Base-by-base conservation (phyloP, 1,140 invertebrate genomes). In the Zaprionus davidi region DNA sequence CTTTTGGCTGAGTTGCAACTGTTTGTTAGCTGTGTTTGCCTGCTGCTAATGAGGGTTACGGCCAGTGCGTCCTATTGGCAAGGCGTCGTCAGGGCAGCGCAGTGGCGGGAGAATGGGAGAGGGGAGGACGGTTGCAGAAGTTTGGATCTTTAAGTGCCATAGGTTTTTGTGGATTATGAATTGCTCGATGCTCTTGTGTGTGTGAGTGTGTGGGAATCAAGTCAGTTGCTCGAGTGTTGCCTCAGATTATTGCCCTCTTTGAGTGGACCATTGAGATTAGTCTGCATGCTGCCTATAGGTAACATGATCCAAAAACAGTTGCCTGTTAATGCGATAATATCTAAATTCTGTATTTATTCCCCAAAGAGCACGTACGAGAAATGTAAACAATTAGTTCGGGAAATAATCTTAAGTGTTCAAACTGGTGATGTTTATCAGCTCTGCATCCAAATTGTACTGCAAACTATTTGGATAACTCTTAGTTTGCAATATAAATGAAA, bases 1-100 rank as follows among this genome's bases (percentile, higher is more conserved):
- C 85, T 90, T 90, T 90, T 90, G 79, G 85, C 79, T 82, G 85
- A 79, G 85, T 82, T 82, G 81, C 81, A 77, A 85, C 81, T 84
- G 81, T 90, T 88, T 83, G 84, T 88, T 83, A 84, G 36, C 71
- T 20, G 46, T 88, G 78, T 88, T 90, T 90, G 76, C 81, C 72
- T 53, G 76, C 84, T 82, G 81, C 85, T 90, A 84, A 90, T 84
- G 81, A 85, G 85, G 85, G 81, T 77, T 68, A 67, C 41, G 77
- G 34, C 83, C 77, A 80, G 81, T 79, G 82, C 74, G 78, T 78
- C 82, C 78, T 88, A 90, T 90, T 88, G 79, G 76, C 78, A 82
- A 82, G 71, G 64, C 72, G 58, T 72, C 51, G 67, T 44, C 69
- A 36, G 70, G 71, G 31, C 24, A 60, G 59, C 38, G 24, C 51